Evolutionary conservation across 2,797 vertebrate species (phyloP), one percentile per base, ranked within the genome.

Genomic region (Neopelma chrysocephalum): DNA sequence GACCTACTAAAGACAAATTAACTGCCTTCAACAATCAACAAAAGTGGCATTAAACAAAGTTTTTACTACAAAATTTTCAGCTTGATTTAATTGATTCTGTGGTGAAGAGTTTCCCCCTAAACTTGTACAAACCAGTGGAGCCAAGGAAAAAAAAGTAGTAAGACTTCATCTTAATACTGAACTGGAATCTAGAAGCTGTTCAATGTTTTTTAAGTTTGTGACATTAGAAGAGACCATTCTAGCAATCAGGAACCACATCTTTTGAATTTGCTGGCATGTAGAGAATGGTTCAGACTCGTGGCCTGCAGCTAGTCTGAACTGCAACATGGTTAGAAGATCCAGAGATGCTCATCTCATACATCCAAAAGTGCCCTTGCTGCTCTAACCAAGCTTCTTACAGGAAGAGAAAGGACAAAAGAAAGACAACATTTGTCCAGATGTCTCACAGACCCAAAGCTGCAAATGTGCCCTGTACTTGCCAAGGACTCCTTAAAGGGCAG

Each of bases 401-500:
- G 6, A 80, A 72, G 14, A 84, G 25, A 42, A 69, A 60, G 15
- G 2, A 48, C 73, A 66, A 62, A 40, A 27, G 5, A 11, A 56
- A 10, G 18, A 47, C 5, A 27, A 8, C 8, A 73, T 47, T 64
- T 47, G 10, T 51, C 50, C 42, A 88, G 23, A 13, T 0, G 0
- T 51, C 42, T 57, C 57, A 65, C 5, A 60, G 45, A 82, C 26
- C 38, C 36, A 64, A 75, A 58, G 47, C 40, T 42, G 29, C 56
- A 89, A 69, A 32, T 0, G 0, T 7, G 20, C 32, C 76, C 50
- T 22, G 8, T 40, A 43, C 22, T 68, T 70, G 20, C 23, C 42
- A 54, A 68, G 40, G 64, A 56, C 25, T 62, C 45, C 50, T 60
- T 5, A 76, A 21, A 42, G 71, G 9, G 60, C 25, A 61, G 51